These are phyloP conservation scores for Idris sp. DNA, from an alignment of 1,140 invertebrate species.

Conservation along the genomic window DNA sequence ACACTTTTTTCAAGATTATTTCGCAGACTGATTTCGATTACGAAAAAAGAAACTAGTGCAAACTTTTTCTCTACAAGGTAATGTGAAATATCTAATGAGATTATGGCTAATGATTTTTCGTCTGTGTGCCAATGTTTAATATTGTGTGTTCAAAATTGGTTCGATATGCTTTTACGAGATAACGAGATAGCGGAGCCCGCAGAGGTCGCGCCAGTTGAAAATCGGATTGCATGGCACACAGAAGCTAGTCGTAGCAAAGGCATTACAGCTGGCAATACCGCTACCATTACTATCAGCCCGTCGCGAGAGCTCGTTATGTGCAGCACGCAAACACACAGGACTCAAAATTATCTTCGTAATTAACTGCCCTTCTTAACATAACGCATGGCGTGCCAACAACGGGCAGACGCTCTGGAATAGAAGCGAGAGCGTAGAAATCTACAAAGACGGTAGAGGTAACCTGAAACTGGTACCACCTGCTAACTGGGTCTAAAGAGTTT, in stretches of 20 bases:
- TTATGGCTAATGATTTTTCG: background rate
- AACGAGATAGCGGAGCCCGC: conserved; percentile 37
- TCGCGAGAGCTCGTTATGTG: conserved; percentile 76
- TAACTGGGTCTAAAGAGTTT: conserved; percentile 51
- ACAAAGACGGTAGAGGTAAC: conserved; percentile 76
- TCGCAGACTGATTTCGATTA: too few relatives aligned
- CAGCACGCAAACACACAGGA: conserved; percentile 76
- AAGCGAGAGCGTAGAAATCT: conserved; percentile 69
- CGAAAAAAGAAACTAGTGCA: too few relatives aligned
- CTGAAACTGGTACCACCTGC: conserved; percentile 75
- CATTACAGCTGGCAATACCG: conserved; percentile 61
- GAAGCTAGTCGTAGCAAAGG: conserved; percentile 36
- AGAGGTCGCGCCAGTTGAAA: conserved; percentile 56
- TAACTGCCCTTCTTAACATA: conserved; percentile 79
- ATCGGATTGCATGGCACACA: conserved; percentile 71
- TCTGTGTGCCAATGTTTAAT: background rate
- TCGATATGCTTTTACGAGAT: conserved; percentile 51
- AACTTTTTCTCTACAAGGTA: too few relatives aligned
- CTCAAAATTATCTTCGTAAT: conserved; percentile 79
- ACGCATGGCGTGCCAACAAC: conserved; percentile 77
- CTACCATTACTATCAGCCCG: conserved; percentile 52
- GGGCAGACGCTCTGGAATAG: conserved; percentile 71
- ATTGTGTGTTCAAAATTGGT: conserved; percentile 23
- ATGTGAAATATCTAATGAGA: background rate
- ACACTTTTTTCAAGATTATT: too few relatives aligned